Base-by-base conservation (phyloP, 2,888 invertebrate species). In the Agrochola litura region DNA sequence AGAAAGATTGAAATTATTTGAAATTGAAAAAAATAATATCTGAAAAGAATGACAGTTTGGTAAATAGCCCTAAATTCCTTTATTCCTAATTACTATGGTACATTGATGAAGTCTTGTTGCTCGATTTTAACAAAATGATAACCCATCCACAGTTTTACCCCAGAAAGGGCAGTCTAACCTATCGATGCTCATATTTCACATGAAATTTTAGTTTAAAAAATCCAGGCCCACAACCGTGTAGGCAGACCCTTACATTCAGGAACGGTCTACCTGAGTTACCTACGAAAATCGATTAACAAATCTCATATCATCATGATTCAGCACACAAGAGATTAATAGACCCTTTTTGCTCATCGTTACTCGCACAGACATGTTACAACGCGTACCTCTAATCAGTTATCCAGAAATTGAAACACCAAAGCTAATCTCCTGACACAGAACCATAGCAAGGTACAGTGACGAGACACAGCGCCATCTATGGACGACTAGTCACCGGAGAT, bases 401-500 rank as follows among this genome's bases (percentile, higher is more conserved):
- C 22, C n/a, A n/a, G 16, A 43, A 37, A 46, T 9, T 2, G 25
- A 25, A 41, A 25, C 22, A 63, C 64, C 12, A 6, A 41, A 30
- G 2, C 19, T 4, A 60, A 19, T 41, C 14, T n/a, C 52, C 30
- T 46, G n/a, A 16, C 4, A 37, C 60, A 46, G 16, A 10, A 54
- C 10, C 9, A 14, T 16, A 46, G 5, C 54, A 76, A 41, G 30
- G 6, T 14, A 54, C 19, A 37, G 25, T 22, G 10, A 49, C 16
- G 5, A 37, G 3, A 22, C 9, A 63, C 46, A 70, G 3, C 37
- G 77, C 61, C 46, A 79, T 77, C 71, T 80, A n/a, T 63, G 14
- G 14, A n/a, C 12, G 10, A 70, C 10, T 41, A n/a, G 14, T 16
- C 49, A 41, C 2, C 6, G 19, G 16, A 49, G 30, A 3, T 22